Evolutionary conservation across 2,888 invertebrate species (phyloP).

Genomic region (Drosophila nr. medialis): DNA sequence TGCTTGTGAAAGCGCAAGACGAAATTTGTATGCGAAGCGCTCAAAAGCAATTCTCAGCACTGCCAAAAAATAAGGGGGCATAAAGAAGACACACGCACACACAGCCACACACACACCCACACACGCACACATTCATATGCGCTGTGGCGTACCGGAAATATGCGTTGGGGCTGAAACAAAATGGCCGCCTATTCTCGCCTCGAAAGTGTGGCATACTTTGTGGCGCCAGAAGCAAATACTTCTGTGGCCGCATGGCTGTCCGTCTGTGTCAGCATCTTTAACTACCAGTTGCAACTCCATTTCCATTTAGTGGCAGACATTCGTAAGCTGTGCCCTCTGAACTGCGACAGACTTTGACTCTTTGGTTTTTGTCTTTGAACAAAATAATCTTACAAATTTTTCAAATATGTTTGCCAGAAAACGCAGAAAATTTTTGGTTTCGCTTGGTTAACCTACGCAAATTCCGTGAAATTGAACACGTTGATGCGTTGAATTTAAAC

Average conservation of each 20-base stretch:
- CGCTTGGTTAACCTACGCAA: constrained; percentile 26
- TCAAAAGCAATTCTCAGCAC: not conserved
- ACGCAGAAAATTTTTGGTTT: constrained; percentile 39
- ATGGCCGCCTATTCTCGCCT: constrained; percentile 20
- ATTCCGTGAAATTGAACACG: constrained; percentile 9
- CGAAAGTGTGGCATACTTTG: constrained; percentile 54
- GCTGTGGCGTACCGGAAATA: constrained; percentile 6
- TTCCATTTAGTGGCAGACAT: constrained; percentile 15
- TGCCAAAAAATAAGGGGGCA: constrained; percentile 6
- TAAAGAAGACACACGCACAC: constrained; percentile 1
- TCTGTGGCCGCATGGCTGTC: constrained; percentile 37
- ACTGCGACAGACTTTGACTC: constrained; percentile 18
- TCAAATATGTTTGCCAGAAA: constrained; percentile 32
- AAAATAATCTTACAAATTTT: constrained; percentile 25
- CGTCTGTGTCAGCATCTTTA: constrained; percentile 17
- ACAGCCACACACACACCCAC: not conserved
- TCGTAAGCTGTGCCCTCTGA: constrained; percentile 18
- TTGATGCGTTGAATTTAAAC: not conserved
- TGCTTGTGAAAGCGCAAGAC: constrained; percentile 8
- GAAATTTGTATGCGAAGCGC: constrained; percentile 36
- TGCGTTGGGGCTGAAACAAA: constrained; percentile 26
- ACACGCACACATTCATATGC: not conserved
- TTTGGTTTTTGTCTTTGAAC: constrained; percentile 16
- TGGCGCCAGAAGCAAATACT: constrained; percentile 53
- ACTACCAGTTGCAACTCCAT: constrained; percentile 17